Evolutionary conservation across 2,797 vertebrate species (phyloP), one percentile per base, ranked within the genome.

Genomic region (Babyrousa celebensis): DNA sequence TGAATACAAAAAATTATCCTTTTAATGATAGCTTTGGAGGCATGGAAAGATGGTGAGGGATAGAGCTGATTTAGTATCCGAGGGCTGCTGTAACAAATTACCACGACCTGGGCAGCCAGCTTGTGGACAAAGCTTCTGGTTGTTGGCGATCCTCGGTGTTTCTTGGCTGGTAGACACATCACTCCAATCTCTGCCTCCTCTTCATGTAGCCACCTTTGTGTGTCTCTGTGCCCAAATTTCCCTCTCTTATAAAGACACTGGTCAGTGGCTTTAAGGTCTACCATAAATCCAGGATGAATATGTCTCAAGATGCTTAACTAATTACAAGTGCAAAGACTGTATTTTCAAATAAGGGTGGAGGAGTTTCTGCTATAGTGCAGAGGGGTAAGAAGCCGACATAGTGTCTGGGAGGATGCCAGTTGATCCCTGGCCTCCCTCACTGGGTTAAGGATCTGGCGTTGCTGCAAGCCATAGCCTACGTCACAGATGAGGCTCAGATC

Each of bases 251-350:
- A 32, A 60, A 89, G 52, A 75, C 27, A 63, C 12, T 17, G 70
- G 18, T 70, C 27, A 36, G 52, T 70, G 60, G 20, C 68, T n/a
- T 74, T 56, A 79, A 91, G 40, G 23, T 54, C 62, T 54, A 82
- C 54, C 4, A 21, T 75, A 82, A 93, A 63, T 60, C 60, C 89
- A 77, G 70, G 18, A 79, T 63, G 36, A 58, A 48, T 89, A 85
- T 40, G 29, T 94, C 65, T 85, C 7, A 2, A 82, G 21, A 86
- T 63, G 52, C n/a, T 85, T 89, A 62, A 85, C 79, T 85, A 79
- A 80, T 85, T 52, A 71, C 1, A 14, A 23, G 32, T 77, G 40
- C 16, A 67, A 58, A 78, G 43, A 62, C 14, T 23, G 6, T 58
- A 16, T 83, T 96, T 93, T 62, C 63, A 91, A 70, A 65, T 36